phyloP scores from a whole-genome alignment of 2,113 vertebrate genomes.

The Tylochromis polylepis region DNA sequence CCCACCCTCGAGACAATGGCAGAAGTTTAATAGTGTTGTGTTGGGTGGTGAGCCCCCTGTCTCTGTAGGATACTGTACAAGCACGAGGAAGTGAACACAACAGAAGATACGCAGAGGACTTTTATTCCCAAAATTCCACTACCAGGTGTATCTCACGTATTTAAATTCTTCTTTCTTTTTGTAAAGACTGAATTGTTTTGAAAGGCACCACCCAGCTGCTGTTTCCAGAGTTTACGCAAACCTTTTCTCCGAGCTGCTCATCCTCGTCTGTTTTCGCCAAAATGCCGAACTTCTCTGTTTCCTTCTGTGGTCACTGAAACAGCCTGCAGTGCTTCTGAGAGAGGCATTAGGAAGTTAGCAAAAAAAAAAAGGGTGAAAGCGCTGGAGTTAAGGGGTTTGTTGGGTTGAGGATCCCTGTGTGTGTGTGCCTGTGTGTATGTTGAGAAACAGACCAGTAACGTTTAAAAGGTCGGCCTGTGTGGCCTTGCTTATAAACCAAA shows the following conservation, averaged over 20 bases:
- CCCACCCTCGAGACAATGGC: background rate
- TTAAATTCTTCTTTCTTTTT: background rate
- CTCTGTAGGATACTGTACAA: background rate
- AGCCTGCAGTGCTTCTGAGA: background rate
- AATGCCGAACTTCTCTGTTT: fast-evolving
- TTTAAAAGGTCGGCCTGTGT: background rate
- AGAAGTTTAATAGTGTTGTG: background rate
- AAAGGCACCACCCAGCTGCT: background rate
- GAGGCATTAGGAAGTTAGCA: background rate
- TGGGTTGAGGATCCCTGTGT: background rate
- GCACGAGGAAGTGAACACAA: background rate
- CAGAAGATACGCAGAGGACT: background rate
- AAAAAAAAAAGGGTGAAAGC: fast-evolving
- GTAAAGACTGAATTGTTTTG: background rate
- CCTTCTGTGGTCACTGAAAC: background rate
- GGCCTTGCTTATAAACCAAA: background rate
- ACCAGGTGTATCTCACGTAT: background rate
- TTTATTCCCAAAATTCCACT: background rate
- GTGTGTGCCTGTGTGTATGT: background rate
- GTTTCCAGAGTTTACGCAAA: background rate
- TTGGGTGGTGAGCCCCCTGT: background rate
- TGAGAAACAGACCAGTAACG: background rate
- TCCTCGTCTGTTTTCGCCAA: background rate
- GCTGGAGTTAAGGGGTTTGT: background rate
- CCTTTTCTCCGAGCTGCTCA: background rate